A percentile compares a stretch with the other conserved stretches of the same genome.
phyloP scores from a whole-genome alignment of 2,797 vertebrate genomes.

The Rhinophrynus dorsalis region DNA sequence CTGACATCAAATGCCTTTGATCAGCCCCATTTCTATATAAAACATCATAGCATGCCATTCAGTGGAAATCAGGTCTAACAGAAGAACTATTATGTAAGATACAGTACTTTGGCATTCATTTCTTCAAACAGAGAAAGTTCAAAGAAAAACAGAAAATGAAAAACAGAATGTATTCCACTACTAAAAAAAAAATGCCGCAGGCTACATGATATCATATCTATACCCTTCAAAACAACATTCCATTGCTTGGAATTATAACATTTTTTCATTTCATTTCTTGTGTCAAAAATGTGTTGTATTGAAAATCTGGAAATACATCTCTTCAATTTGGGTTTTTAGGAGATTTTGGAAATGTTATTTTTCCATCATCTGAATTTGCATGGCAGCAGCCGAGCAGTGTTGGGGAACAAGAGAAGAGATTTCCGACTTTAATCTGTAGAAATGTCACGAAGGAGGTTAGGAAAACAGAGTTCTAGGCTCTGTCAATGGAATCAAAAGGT shows the following conservation, averaged over 20 bases:
- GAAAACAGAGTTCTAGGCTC: too few relatives aligned
- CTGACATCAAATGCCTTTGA: conserved; percentile 65
- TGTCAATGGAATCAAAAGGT: too few relatives aligned
- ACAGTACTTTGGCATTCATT: conserved; percentile 64
- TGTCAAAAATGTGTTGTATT: conserved; percentile 54
- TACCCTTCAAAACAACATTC: conserved; percentile 65
- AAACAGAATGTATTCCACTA: conserved; percentile 64
- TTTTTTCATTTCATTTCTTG: conserved; percentile 47
- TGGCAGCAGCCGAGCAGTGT: background rate
- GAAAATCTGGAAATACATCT: conserved; percentile 52
- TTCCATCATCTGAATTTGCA: conserved; percentile 24
- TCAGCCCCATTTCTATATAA: conserved; percentile 58
- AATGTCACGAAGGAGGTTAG: too few relatives aligned
- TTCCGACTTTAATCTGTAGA: too few relatives aligned
- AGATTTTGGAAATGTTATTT: conserved; percentile 17
- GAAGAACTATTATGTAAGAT: conserved; percentile 68
- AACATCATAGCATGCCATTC: conserved; percentile 58
- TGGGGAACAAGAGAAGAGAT: background rate
- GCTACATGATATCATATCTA: conserved; percentile 66
- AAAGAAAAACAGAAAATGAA: conserved; percentile 68
- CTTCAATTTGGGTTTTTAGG: conserved; percentile 37
- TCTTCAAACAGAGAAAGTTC: conserved; percentile 72
- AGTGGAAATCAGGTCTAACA: conserved; percentile 70
- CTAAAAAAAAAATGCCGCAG: conserved; percentile 57
- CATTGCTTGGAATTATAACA: conserved; percentile 61